These are phyloP conservation scores for Melanostoma scalare DNA, from an alignment of 2,888 invertebrate species.

Conservation along the genomic window DNA sequence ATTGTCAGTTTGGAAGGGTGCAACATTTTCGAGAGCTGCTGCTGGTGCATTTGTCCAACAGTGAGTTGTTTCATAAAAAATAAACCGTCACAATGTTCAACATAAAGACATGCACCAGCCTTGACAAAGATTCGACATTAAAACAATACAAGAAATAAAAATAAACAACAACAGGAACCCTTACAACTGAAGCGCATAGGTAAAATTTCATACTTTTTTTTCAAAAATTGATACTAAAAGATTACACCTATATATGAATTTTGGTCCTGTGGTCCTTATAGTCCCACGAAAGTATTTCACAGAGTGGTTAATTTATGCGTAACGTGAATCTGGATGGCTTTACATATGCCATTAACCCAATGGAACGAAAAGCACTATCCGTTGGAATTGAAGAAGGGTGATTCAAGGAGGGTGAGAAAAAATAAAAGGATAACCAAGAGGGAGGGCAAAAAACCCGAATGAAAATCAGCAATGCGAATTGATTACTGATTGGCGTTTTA, in stretches of 20 bases:
- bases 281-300: constrained; percentile 12
- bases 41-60: constrained; percentile 29
- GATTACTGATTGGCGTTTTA: constrained; percentile 65
- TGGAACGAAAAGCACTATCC: constrained; percentile 25
- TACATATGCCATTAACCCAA: constrained; percentile 62
- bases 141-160: constrained; percentile 1
- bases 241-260: too few relatives aligned
- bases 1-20: constrained; percentile 57
- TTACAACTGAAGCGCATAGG: background rate
- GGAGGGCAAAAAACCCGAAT: background rate
- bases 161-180: background rate
- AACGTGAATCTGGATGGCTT: constrained; percentile 36
- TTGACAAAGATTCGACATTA: background rate
- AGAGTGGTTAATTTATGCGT: constrained; percentile 53
- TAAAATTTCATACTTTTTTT: background rate
- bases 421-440: constrained; percentile 2
- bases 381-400: background rate
- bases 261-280: background rate
- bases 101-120: constrained; percentile 2
- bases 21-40: constrained; percentile 33
- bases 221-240: background rate
- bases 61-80: constrained; percentile 44
- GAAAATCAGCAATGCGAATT: constrained; percentile 52
- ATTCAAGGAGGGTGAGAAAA: constrained; percentile 22
- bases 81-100: constrained; percentile 48